Conservation (phyloP, 2,888 invertebrate species). For the Folsomia candida region DNA sequence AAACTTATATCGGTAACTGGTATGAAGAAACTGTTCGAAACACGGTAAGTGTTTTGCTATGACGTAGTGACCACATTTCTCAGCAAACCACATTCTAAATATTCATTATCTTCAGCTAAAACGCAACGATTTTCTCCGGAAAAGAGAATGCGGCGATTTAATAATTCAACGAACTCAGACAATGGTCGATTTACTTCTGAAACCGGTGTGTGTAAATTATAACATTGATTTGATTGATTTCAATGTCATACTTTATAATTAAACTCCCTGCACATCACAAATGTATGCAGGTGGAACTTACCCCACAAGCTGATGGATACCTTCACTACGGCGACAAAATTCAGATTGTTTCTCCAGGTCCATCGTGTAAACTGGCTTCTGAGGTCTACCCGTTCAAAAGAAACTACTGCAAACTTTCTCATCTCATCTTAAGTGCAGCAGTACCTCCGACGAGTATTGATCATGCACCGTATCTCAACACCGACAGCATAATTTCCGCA, state of each 20-base stretch:
- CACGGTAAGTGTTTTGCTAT: slow-evolving; percentile 31
- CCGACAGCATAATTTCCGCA: slow-evolving; percentile 43
- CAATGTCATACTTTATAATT: not conserved
- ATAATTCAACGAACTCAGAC: slow-evolving; percentile 47
- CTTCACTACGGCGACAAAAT: slow-evolving; percentile 44
- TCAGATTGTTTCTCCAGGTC: slow-evolving; percentile 46
- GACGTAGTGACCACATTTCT: not conserved
- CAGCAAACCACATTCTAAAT: not conserved
- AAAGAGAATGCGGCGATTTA: slow-evolving; percentile 45
- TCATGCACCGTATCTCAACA: slow-evolving; percentile 42
- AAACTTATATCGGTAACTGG: slow-evolving; percentile 48
- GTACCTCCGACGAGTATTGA: slow-evolving; percentile 43
- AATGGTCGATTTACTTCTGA: slow-evolving; percentile 44
- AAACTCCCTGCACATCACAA: not conserved
- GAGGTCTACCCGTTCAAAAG: slow-evolving; percentile 41
- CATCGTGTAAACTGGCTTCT: slow-evolving; percentile 36
- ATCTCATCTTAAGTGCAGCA: slow-evolving; percentile 42
- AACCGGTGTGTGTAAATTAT: slow-evolving; percentile 28
- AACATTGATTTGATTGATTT: not conserved
- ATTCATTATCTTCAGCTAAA: slow-evolving; percentile 24
- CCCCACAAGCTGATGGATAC: slow-evolving; percentile 22
- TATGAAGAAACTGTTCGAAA: slow-evolving; percentile 46
- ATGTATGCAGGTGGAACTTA: slow-evolving; percentile 16
- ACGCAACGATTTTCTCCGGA: slow-evolving; percentile 40
- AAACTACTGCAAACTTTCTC: slow-evolving; percentile 33